Conservation (phyloP, 2,888 invertebrate genomes). For the Galerucella calmariensis region DNA sequence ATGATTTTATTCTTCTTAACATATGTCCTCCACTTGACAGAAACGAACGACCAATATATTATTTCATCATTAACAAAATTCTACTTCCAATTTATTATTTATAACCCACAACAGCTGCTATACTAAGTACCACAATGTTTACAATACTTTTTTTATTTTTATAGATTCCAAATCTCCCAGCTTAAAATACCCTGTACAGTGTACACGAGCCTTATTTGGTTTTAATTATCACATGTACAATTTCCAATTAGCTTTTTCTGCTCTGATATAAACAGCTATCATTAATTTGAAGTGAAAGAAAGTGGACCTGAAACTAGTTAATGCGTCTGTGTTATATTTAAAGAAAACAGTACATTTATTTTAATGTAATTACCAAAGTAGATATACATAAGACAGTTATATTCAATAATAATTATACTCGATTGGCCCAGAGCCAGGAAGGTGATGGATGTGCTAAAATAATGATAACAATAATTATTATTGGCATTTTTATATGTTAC, state of each 20-base stretch:
- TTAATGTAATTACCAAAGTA: background rate
- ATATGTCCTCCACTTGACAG: no score
- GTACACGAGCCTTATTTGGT: background rate
- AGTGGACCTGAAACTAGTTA: conserved; percentile 2
- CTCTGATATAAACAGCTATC: background rate
- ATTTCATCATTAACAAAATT: background rate
- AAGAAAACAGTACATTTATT: background rate
- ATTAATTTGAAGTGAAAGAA: background rate
- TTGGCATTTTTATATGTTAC: no score
- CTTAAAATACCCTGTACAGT: background rate
- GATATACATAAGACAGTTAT: background rate
- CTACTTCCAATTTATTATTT: background rate
- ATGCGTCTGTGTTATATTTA: background rate
- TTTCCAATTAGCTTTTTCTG: background rate
- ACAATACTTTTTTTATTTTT: background rate
- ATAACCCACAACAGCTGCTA: background rate
- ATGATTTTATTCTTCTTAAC: no score
- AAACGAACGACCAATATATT: no score
- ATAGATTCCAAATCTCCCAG: background rate
- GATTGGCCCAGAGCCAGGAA: background rate
- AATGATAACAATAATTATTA: background rate
- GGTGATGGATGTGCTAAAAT: background rate
- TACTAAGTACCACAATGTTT: background rate
- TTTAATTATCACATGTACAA: background rate
- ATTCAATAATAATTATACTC: background rate